Base-by-base conservation (phyloP, 2,797 vertebrate genomes). In the Mionectes olivaceus region DNA sequence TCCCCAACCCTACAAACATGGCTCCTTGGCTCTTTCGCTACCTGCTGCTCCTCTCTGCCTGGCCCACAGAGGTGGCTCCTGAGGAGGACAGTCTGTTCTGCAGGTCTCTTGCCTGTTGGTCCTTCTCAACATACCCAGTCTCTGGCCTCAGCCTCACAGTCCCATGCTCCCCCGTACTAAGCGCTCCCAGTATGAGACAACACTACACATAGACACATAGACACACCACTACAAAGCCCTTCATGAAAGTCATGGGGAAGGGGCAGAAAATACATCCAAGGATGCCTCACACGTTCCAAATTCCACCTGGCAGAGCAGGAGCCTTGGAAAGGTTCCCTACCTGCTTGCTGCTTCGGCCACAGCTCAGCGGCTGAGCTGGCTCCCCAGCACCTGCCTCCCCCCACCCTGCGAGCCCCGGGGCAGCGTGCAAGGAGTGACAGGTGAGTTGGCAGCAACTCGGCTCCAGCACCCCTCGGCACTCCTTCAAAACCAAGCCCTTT, bases 401-500 rank as follows among this genome's bases (percentile, higher is more conserved):
- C 73, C n/a, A 73, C 69, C 85, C 85, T n/a, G 27, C 2, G 0
- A 78, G 90, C 87, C 95, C 83, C 0, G 0, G 88, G 93, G 93
- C 92, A 94, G 68, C 2, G 0, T 59, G 74, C 77, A 78, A 93
- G 74, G 95, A 95, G 74, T 78, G 94, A 96, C 96, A 96, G 96
- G 96, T 96, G 96, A 96, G 91, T 89, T 96, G 95, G 95, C 95
- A 96, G 87, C 91, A 57, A 6, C 43, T 50, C 0, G 32, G 57
- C 80, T 52, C 77, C 5, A 4, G 83, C 88, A 90, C 84, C 94
- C 78, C 89, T 96, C 10, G 8, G 87, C 56, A 2, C 78, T 93
- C 76, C 93, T 92, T 91, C 78, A 46, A 92, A 96, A 89, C 94
- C 96, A 77, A 96, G 95, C 93, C 96, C 89, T 95, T 92, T 86